Conservation (phyloP, 2,797 vertebrate species). For the Channallabes apus region DNA sequence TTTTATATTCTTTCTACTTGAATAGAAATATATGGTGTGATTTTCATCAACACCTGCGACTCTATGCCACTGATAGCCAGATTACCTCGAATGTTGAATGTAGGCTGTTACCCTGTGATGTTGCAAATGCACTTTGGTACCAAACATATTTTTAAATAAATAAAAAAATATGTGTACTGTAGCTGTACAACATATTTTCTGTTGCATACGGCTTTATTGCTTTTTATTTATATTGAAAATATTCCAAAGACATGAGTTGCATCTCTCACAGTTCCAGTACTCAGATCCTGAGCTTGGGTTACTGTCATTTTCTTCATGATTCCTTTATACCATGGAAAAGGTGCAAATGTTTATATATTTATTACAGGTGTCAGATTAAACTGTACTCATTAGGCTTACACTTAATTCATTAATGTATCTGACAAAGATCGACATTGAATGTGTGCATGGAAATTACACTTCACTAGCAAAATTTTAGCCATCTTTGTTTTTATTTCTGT, state of each 20-base stretch:
- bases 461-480: neutral
- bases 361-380: neutral
- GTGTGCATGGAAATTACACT: neutral
- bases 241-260: neutral
- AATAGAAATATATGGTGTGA: slow-evolving; percentile 34
- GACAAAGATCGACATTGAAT: neutral
- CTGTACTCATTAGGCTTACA: neutral
- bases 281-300: neutral
- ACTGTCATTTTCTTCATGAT: neutral
- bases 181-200: slow-evolving; percentile 21
- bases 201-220: slow-evolving; percentile 13
- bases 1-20: slow-evolving; percentile 33
- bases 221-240: neutral
- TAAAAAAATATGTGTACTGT: slow-evolving; percentile 59
- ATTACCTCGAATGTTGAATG: slow-evolving; percentile 63
- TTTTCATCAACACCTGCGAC: slow-evolving; percentile 59
- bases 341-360: neutral
- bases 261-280: neutral
- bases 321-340: neutral
- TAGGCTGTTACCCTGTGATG: slow-evolving; percentile 50
- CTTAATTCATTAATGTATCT: no score
- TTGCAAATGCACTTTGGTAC: slow-evolving; percentile 65
- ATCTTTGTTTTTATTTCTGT: neutral
- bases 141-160: slow-evolving; percentile 73
- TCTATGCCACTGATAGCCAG: slow-evolving; percentile 58